Percentiles rank a stretch among this genome's conserved stretches.
phyloP scores from a whole-genome alignment of 2,113 vertebrate genomes.

The Rattus norvegicus region DNA sequence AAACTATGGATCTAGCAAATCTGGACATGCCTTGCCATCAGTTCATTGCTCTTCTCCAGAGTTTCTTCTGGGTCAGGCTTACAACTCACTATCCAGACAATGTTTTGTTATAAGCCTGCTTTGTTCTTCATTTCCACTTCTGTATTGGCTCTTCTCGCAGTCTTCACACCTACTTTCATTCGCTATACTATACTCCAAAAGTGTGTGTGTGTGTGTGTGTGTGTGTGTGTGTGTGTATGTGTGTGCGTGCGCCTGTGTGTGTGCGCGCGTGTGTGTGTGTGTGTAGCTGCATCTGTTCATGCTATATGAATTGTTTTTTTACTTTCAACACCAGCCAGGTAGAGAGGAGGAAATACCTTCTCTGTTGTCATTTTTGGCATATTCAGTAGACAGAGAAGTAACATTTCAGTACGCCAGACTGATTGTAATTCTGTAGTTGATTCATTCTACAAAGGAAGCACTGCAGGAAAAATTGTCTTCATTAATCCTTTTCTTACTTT shows the following conservation, averaged over 20 bases:
- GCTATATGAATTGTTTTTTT: not conserved
- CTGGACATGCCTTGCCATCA: not conserved
- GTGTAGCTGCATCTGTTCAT: not conserved
- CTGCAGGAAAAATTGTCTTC: accelerated
- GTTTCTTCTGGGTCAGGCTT: not conserved
- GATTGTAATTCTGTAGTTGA: not conserved
- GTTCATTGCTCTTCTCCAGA: accelerated
- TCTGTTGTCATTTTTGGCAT: not conserved
- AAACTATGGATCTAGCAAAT: not conserved
- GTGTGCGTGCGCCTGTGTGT: too few species aligned
- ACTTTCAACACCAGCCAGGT: not conserved
- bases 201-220: too few species aligned
- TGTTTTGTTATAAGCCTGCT: not conserved
- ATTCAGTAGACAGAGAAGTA: accelerated
- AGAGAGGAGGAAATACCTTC: not conserved
- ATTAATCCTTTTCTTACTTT: not conserved
- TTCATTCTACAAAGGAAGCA: not conserved
- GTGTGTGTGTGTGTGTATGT: too few species aligned
- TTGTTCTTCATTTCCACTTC: not conserved
- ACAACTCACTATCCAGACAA: not conserved
- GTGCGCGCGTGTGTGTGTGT: too few species aligned
- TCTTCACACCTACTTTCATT: not conserved
- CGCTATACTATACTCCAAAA: not conserved
- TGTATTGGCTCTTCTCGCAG: accelerated
- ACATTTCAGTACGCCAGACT: not conserved